Base-by-base conservation (phyloP, 2,797 vertebrate species). In the Aulostomus chinensis region DNA sequence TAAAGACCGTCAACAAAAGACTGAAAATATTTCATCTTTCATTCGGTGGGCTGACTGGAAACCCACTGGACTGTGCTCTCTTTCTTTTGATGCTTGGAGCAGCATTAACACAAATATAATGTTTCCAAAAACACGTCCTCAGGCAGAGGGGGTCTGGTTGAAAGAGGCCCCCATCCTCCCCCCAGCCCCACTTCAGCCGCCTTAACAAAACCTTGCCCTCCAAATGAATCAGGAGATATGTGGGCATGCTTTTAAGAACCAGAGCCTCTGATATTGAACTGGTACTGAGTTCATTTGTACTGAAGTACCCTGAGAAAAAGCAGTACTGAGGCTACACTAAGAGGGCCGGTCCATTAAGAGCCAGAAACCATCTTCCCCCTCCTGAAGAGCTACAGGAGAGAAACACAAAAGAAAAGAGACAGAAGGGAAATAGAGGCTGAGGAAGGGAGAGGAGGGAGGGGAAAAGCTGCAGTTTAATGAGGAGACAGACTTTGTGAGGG, bases 41-140 rank as follows among this genome's bases (percentile, higher is more conserved):
- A 22, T 7, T 22, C 21, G 7, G 21, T 22, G 21, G 21, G 21
- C 21, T 22, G 21, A n/a, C n/a, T n/a, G n/a, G n/a, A n/a, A n/a
- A n/a, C n/a, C n/a, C n/a, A n/a, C n/a, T n/a, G n/a, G n/a, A n/a
- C n/a, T n/a, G n/a, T n/a, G n/a, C n/a, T n/a, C n/a, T n/a, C n/a
- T n/a, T n/a, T n/a, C n/a, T n/a, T n/a, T n/a, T 79, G 70, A 76
- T 74, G 45, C 64, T 32, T 55, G 34, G 66, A 72, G 56, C 60
- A 60, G 82, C 79, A 83, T 90, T 91, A 84, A 86, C 71, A 40
- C 46, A 76, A 83, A 85, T 86, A 71, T 82, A 81, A 87, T 71
- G 58, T 86, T 87, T 78, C 48, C 67, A 47, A 58, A 53, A 53
- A 69, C 51, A 81, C 53, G 37, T 42, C 68, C 45, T 67, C 17